Evolutionary conservation across 2,797 vertebrate species (phyloP).

Genomic region (Parauchenoglanis punctatus): DNA sequence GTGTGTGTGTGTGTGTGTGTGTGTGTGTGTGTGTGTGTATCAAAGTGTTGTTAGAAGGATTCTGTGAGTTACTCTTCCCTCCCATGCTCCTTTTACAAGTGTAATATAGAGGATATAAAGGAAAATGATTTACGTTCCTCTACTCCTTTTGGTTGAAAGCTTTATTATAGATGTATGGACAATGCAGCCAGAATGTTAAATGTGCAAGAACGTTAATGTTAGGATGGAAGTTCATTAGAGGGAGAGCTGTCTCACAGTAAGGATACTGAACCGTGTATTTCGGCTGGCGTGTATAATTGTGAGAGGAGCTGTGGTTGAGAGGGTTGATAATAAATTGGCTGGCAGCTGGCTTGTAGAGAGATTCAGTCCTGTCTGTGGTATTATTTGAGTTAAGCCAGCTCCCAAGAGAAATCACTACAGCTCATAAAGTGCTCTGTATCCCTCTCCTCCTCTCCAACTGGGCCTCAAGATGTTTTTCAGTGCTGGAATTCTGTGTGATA

Average conservation of each 20-base stretch:
- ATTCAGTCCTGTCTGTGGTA: conserved; percentile 53
- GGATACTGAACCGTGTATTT: conserved; percentile 43
- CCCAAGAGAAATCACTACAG: conserved; percentile 57
- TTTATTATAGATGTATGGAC: not conserved
- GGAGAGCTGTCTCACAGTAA: conserved; percentile 13
- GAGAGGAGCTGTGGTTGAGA: conserved; percentile 57
- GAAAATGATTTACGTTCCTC: not conserved
- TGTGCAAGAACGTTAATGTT: conserved; percentile 14
- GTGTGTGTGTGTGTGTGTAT: conserved; percentile 41
- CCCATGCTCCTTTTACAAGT: conserved; percentile 8
- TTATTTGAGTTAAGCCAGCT: conserved; percentile 56
- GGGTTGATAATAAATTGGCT: conserved; percentile 62
- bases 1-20: conserved; percentile 48
- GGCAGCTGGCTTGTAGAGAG: conserved; percentile 58
- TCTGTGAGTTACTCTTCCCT: not conserved
- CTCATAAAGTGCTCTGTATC: conserved; percentile 54
- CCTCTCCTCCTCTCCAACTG: conserved; percentile 38
- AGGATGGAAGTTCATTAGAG: conserved; percentile 37
- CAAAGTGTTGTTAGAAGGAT: not conserved
- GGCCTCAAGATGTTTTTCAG: conserved; percentile 46
- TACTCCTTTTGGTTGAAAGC: conserved; percentile 9
- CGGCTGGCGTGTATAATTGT: conserved; percentile 46
- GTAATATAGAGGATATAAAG: not conserved
- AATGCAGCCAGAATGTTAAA: conserved; percentile 9
- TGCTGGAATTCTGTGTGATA: conserved; percentile 42